Evolutionary conservation across 2,113 vertebrate species (phyloP).

Genomic region (Gymnarchus niloticus): DNA sequence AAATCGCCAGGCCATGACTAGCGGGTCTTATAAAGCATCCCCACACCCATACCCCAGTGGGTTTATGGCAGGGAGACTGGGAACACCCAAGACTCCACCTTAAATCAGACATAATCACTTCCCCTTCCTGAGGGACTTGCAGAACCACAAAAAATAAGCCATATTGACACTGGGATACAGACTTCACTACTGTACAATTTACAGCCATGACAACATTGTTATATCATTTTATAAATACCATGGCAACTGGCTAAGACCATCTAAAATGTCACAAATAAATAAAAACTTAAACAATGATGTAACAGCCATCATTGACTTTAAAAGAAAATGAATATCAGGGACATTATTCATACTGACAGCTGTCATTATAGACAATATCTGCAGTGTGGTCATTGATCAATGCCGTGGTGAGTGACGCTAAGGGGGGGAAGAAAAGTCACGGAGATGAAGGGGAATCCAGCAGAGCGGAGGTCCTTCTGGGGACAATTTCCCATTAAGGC

Average conservation of each 20-base stretch:
- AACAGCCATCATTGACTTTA: not conserved
- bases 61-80: not conserved
- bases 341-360: not conserved
- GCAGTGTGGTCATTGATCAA: not conserved
- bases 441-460: not conserved
- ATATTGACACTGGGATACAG: not conserved
- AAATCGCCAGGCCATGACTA: not conserved
- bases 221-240: not conserved
- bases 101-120: not conserved
- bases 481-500: not conserved
- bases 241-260: not conserved
- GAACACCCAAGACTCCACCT: not conserved
- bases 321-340: not conserved
- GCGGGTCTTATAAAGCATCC: not conserved
- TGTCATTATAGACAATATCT: not conserved
- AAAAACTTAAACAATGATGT: not conserved
- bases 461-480: not conserved
- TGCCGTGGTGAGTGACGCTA: not conserved
- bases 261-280: not conserved
- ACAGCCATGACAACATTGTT: not conserved
- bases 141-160: not conserved
- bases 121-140: not conserved
- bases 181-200: not conserved
- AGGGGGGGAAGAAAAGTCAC: not conserved
- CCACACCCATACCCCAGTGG: not conserved